phyloP scores from a whole-genome alignment of 2,888 invertebrate genomes.

The Prostheceraeus crozeri region DNA sequence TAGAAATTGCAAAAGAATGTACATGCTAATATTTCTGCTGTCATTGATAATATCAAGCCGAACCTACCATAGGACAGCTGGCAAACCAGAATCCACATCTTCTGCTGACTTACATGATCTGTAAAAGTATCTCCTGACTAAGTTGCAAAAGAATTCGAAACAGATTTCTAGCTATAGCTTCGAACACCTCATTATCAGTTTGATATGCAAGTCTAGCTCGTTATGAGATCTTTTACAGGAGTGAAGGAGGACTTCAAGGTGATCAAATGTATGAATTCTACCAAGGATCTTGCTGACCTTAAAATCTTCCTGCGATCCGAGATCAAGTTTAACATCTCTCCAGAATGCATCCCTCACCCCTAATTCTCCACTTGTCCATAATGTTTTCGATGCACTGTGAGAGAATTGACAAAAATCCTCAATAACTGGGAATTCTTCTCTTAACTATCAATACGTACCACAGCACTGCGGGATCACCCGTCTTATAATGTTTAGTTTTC shows the following conservation, averaged over 20 bases:
- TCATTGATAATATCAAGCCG: conserved; percentile 1
- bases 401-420: too few relatives aligned
- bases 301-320: conserved; percentile 2
- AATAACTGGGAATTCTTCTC: too few relatives aligned
- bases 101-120: conserved; percentile 32
- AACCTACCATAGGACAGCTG: conserved; percentile 29
- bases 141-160: too few relatives aligned
- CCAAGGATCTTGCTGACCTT: too few relatives aligned
- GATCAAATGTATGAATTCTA: too few relatives aligned
- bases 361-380: neutral
- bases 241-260: too few relatives aligned
- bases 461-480: conserved; percentile 21
- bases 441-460: conserved; percentile 26
- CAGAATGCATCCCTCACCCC: neutral
- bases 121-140: too few relatives aligned
- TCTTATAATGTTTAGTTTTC: conserved; percentile 20
- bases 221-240: too few relatives aligned
- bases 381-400: conserved; percentile 1
- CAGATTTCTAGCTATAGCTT: too few relatives aligned
- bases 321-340: conserved; percentile 1
- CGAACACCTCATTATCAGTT: too few relatives aligned
- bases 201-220: too few relatives aligned
- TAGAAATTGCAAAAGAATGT: neutral
- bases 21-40: too few relatives aligned
- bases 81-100: conserved; percentile 22